Evolutionary conservation across 2,888 invertebrate genomes (phyloP).

Genomic region (Agriopis leucophaearia): DNA sequence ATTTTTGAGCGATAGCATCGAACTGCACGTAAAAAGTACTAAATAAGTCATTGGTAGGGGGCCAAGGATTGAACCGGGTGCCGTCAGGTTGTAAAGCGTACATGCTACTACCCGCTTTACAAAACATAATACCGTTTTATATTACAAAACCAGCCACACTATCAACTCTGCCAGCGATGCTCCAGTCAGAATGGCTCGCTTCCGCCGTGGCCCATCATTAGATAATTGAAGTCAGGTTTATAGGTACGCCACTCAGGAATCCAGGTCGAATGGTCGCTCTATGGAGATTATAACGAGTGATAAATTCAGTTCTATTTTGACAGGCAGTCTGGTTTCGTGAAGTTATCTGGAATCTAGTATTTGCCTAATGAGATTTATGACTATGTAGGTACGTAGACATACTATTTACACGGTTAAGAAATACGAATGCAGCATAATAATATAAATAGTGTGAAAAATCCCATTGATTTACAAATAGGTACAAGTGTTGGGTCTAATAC

Average conservation of each 20-base stretch:
- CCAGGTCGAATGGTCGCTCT: slow-evolving; percentile 45
- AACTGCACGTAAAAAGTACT: too few species aligned
- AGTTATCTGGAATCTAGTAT: slow-evolving; percentile 7
- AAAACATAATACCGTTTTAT: background rate
- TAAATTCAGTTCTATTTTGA: slow-evolving; percentile 31
- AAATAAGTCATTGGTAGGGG: too few species aligned
- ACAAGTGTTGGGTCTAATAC: too few species aligned
- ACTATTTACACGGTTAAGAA: background rate
- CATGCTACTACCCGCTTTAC: too few species aligned
- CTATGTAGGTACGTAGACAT: background rate
- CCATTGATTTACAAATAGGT: too few species aligned
- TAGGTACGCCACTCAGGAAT: slow-evolving; percentile 56
- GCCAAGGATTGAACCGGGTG: too few species aligned
- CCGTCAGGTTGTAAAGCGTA: too few species aligned
- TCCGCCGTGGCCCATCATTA: slow-evolving; percentile 72
- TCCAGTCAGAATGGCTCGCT: slow-evolving; percentile 69
- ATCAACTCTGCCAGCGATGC: slow-evolving; percentile 6
- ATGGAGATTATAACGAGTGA: slow-evolving; percentile 26
- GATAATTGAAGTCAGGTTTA: slow-evolving; percentile 70
- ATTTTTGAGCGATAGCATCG: too few species aligned
- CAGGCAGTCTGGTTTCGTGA: slow-evolving; percentile 7
- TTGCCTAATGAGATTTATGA: slow-evolving; percentile 4
- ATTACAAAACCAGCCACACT: background rate
- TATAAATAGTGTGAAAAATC: too few species aligned
- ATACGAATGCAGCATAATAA: too few species aligned